phyloP scores from a whole-genome alignment of 2,797 vertebrate species.

The Pantherophis vulpinus region DNA sequence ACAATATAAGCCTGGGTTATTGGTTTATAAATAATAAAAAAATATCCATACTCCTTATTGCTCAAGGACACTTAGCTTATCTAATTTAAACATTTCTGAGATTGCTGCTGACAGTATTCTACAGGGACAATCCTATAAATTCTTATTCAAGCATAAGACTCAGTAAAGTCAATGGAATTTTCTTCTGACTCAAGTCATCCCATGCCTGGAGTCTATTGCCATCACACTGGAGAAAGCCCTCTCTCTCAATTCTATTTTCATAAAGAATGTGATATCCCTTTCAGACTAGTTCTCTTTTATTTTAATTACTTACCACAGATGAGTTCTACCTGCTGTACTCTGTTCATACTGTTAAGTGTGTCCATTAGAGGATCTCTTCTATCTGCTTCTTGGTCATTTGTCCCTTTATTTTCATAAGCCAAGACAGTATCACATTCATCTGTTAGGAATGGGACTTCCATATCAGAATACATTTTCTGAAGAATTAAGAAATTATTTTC shows the following conservation, averaged over 20 bases:
- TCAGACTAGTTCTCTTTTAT: not conserved
- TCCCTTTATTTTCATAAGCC: conserved; percentile 91
- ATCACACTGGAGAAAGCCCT: not conserved
- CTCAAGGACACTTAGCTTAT: not conserved
- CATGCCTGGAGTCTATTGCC: no score
- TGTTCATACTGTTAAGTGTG: conserved; percentile 83
- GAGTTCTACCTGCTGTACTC: conserved; percentile 91
- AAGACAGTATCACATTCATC: conserved; percentile 90
- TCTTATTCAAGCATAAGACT: not conserved
- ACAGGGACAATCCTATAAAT: not conserved
- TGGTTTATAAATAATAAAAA: not conserved
- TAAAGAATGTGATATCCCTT: not conserved
- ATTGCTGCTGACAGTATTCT: not conserved
- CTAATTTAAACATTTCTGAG: not conserved
- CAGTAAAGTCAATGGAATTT: not conserved
- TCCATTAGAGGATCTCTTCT: conserved; percentile 85
- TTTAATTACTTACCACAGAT: conserved; percentile 83
- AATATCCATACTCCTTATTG: not conserved
- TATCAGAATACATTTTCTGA: conserved; percentile 82
- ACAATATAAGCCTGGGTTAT: not conserved
- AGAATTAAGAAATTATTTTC: conserved; percentile 18
- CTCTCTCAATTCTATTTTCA: not conserved
- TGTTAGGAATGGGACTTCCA: conserved; percentile 86
- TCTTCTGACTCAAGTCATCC: not conserved
- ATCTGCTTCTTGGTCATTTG: conserved; percentile 76